These are phyloP conservation scores for Leucozona laternaria DNA, from an alignment of 2,888 invertebrate species.

Conservation along the genomic window DNA sequence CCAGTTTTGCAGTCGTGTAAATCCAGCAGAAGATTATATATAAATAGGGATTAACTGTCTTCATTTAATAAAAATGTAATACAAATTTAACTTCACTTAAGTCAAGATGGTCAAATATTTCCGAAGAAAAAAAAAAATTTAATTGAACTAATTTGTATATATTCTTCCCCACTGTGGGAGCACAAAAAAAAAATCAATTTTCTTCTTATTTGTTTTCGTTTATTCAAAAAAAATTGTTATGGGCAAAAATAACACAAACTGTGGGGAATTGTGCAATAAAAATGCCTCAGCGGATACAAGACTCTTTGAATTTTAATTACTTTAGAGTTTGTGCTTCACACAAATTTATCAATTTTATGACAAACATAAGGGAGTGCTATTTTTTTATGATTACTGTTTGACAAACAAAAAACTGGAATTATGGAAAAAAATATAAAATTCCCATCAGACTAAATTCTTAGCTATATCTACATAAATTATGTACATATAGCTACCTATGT, in stretches of 20 bases:
- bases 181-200: background rate
- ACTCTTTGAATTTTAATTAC: slow-evolving; percentile 71
- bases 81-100: too few species aligned
- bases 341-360: slow-evolving; percentile 58
- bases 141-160: background rate
- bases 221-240: background rate
- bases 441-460: slow-evolving; percentile 51
- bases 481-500: background rate
- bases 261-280: slow-evolving; percentile 48
- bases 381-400: background rate
- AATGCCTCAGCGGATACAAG: slow-evolving; percentile 68
- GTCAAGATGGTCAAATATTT: too few species aligned
- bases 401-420: background rate
- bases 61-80: too few species aligned
- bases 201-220: background rate
- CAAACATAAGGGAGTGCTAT: slow-evolving; percentile 54
- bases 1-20: too few species aligned
- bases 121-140: too few species aligned
- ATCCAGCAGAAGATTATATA: too few species aligned
- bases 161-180: background rate
- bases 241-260: slow-evolving; percentile 30
- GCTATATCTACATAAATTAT: background rate
- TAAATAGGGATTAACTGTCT: too few species aligned
- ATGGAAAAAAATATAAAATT: slow-evolving; percentile 22
- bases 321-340: slow-evolving; percentile 42